Evolutionary conservation across 2,888 invertebrate genomes (phyloP).

Genomic region (Eulithis prunata): DNA sequence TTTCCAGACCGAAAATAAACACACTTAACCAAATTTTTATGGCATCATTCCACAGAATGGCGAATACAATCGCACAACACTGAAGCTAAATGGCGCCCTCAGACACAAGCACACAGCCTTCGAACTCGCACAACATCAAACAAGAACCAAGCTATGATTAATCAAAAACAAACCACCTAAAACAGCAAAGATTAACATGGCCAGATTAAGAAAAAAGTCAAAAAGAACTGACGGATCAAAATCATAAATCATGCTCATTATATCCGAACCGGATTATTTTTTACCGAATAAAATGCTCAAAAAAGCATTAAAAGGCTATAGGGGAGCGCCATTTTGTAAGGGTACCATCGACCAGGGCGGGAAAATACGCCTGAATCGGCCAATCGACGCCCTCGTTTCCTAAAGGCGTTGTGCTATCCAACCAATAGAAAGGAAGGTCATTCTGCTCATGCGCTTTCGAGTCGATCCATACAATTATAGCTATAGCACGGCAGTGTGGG

Average conservation of each 20-base stretch:
- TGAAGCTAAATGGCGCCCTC: conserved; percentile 35
- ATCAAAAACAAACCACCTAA: conserved; percentile 71
- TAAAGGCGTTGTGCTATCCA: conserved; percentile 70
- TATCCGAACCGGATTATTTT: conserved; percentile 83
- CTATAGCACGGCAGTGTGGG: conserved; percentile 81
- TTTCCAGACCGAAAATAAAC: conserved; percentile 13
- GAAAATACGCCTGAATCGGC: conserved; percentile 64
- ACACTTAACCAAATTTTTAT: conserved; percentile 22
- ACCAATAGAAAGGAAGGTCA: conserved; percentile 66
- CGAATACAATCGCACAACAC: conserved; percentile 33
- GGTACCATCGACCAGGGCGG: conserved; percentile 75
- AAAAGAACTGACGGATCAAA: conserved; percentile 75
- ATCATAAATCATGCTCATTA: conserved; percentile 84
- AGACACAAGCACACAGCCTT: conserved; percentile 24
- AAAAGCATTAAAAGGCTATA: conserved; percentile 82
- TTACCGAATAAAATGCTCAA: conserved; percentile 81
- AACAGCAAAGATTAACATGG: conserved; percentile 78
- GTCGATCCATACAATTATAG: conserved; percentile 80
- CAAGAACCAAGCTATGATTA: conserved; percentile 66
- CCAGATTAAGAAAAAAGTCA: conserved; percentile 73
- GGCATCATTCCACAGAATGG: conserved; percentile 25
- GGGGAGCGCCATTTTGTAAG: conserved; percentile 82
- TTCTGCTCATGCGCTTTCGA: conserved; percentile 77
- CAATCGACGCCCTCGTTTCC: conserved; percentile 57
- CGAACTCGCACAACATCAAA: conserved; percentile 49